Percentiles rank a stretch among this genome's conserved stretches.
These are phyloP conservation scores for Zosterops hypoxanthus DNA, from an alignment of 2,113 vertebrate species.

Conservation along the genomic window DNA sequence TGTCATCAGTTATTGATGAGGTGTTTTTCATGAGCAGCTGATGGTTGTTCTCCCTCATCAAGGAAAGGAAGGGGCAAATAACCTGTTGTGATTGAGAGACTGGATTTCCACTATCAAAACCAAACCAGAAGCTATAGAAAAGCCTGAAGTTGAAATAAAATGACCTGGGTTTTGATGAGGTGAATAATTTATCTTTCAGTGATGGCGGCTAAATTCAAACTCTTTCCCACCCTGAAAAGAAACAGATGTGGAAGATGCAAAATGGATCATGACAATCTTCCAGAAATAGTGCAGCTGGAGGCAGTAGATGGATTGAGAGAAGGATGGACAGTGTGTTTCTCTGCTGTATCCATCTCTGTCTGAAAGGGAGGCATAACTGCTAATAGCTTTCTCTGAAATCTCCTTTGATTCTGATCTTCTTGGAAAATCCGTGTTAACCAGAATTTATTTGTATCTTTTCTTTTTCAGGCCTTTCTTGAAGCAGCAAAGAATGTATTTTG, in stretches of 20 bases:
- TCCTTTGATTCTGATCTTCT: background rate
- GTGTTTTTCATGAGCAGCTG: background rate
- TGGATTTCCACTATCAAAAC: background rate
- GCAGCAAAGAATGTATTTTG: conserved; percentile 96
- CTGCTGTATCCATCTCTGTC: background rate
- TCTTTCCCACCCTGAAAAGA: background rate
- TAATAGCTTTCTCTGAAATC: background rate
- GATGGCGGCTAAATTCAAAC: background rate
- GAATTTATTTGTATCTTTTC: conserved; percentile 28
- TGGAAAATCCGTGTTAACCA: background rate
- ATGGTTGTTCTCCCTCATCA: background rate
- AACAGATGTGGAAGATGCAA: background rate
- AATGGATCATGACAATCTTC: background rate
- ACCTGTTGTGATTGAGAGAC: background rate
- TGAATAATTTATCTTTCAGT: background rate
- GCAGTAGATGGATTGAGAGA: background rate
- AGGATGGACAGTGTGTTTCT: background rate
- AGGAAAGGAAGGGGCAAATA: background rate
- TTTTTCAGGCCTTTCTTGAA: conserved; percentile 91
- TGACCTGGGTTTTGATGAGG: background rate
- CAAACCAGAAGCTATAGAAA: background rate
- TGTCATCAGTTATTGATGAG: background rate
- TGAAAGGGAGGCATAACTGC: background rate
- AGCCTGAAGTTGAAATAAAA: background rate
- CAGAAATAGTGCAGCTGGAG: background rate